Conservation (phyloP, 1,140 invertebrate species). For the Myzus persicae region DNA sequence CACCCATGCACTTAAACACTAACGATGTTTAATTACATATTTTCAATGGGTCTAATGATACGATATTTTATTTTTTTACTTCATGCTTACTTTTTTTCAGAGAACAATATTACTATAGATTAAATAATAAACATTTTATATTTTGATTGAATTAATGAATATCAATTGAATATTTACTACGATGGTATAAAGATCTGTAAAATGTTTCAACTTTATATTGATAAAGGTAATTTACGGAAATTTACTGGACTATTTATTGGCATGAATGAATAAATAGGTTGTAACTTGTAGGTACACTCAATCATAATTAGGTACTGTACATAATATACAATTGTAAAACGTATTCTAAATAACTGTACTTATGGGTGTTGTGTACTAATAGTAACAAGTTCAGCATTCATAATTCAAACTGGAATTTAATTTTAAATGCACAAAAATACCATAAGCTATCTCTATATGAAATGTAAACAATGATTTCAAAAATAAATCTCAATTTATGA, state of each 20-base stretch:
- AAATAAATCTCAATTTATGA: neutral
- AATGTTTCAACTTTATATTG: neutral
- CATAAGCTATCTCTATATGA: neutral
- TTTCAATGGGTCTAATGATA: neutral
- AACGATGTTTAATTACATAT: no score
- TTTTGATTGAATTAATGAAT: neutral
- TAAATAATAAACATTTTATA: neutral
- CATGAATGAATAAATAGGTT: no score
- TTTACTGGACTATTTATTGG: neutral
- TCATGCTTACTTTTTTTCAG: neutral
- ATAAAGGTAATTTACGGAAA: neutral
- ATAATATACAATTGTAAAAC: neutral
- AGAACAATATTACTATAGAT: neutral
- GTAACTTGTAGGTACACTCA: no score
- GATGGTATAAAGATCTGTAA: neutral
- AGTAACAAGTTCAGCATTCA: neutral
- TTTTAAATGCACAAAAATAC: neutral
- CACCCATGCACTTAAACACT: neutral
- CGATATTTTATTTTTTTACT: neutral
- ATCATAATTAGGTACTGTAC: neutral
- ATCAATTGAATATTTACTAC: neutral
- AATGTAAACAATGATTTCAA: conserved; percentile 2
- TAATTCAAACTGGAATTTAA: neutral
- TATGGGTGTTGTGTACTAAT: neutral
- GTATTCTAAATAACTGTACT: neutral